phyloP scores from a whole-genome alignment of 2,888 invertebrate genomes.

The Calameuta idolon region DNA sequence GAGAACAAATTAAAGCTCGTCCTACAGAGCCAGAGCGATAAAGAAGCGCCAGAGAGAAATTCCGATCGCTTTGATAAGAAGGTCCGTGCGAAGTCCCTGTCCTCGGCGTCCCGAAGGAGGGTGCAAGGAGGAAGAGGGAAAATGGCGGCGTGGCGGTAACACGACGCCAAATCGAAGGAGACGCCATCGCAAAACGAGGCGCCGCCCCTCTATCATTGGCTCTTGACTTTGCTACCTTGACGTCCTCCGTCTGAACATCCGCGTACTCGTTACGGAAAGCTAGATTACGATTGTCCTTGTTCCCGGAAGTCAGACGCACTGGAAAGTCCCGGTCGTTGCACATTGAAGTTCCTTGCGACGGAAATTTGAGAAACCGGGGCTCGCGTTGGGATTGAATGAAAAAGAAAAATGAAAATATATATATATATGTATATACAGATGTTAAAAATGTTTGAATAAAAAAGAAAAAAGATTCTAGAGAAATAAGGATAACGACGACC shows the following conservation, averaged over 20 bases:
- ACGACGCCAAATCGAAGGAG: conserved; percentile 67
- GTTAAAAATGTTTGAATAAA: neutral
- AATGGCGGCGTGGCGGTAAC: conserved; percentile 63
- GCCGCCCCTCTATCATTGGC: conserved; percentile 61
- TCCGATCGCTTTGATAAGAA: conserved; percentile 51
- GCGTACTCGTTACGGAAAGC: neutral
- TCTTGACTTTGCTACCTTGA: conserved; percentile 35
- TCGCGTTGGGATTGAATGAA: neutral
- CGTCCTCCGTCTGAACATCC: conserved; percentile 14
- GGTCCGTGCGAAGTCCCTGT: conserved; percentile 26
- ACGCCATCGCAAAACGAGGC: conserved; percentile 65
- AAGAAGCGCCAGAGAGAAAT: conserved; percentile 23
- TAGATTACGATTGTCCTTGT: neutral
- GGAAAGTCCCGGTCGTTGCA: neutral
- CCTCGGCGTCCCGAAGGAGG: conserved; percentile 22
- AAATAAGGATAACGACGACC: neutral
- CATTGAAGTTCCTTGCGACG: neutral
- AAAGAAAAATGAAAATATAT: neutral
- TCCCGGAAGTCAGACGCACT: neutral
- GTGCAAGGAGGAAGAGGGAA: conserved; percentile 55
- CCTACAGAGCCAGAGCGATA: neutral
- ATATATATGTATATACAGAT: neutral
- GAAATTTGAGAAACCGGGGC: neutral
- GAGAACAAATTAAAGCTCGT: neutral
- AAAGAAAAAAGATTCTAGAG: neutral